Base-by-base conservation (phyloP, 2,113 vertebrate species). In the Sebastes fasciatus region DNA sequence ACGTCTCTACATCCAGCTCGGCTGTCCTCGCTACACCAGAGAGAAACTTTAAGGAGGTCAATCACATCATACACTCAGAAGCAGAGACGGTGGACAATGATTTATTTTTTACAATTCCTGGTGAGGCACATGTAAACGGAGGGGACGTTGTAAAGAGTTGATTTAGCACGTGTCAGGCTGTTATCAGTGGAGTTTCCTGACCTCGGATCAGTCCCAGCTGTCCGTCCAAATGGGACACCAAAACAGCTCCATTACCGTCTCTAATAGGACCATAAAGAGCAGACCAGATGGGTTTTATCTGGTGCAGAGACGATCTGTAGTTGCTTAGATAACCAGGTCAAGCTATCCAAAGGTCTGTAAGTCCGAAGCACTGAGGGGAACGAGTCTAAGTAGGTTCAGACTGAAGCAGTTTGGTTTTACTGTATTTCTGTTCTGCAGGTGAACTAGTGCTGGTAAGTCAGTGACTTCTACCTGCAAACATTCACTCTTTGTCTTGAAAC, bases 311-410 rank as follows among this genome's bases (percentile, higher is more conserved):
- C 46, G 9, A 23, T 62, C 64, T 64, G 42, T 11, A n/a, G 48
- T 21, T 66, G 48, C 55, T 61, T 40, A 48, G 45, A 54, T 8
- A 63, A 82, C 70, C 48, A 0, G 13, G 5, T 26, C 51, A 61
- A 17, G 71, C 40, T 61, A 8, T 40, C 66, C 62, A 71, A 61
- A 62, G 42, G 26, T 63, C 42, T 17, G 11, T 65, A 66, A 77
- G 76, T 86, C 71, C 51, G 11, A 74, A 79, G 19, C 63, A 77
- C 81, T 81, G 78, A 74, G 70, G 34, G 54, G 65, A 63, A 65
- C 0, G 26, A 72, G 66, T 52, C 0, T 19, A 13, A 57, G 13
- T 2, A 9, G 71, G 40, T 77, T 19, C n/a, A 57, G 23, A 55
- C n/a, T 19, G 63, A 63, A 64, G 52, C 65, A n/a, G 21, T 52